Percentiles rank a stretch among this genome's conserved stretches.
phyloP scores from a whole-genome alignment of 2,888 invertebrate species.

The Bruchidius siliquastri region DNA sequence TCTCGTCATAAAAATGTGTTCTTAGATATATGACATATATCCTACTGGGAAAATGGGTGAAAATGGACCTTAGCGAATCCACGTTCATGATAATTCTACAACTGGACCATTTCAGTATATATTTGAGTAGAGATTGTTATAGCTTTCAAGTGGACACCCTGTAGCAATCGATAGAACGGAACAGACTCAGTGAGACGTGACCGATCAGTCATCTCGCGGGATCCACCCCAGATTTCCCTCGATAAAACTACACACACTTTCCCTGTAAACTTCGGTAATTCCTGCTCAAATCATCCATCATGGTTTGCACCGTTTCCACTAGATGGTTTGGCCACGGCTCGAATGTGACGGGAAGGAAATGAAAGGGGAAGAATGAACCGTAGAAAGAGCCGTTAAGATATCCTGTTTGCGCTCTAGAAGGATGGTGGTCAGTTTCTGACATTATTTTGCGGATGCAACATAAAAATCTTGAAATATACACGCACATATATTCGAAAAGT shows the following conservation, averaged over 20 bases:
- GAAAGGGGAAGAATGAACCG: conserved; percentile 1
- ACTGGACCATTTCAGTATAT: too few relatives aligned
- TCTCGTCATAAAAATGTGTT: too few relatives aligned
- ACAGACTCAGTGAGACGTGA: conserved; percentile 46
- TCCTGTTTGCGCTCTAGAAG: neutral
- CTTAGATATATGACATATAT: too few relatives aligned
- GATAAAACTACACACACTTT: conserved; percentile 56
- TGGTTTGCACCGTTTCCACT: conserved; percentile 35
- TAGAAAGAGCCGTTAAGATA: neutral
- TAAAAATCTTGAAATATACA: too few relatives aligned
- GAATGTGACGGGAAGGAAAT: neutral
- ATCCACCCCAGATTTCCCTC: conserved; percentile 54
- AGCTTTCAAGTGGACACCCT: neutral
- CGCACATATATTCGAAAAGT: too few relatives aligned
- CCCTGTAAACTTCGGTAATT: conserved; percentile 50
- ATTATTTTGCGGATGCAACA: too few relatives aligned
- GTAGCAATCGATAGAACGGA: neutral
- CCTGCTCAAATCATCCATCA: conserved; percentile 49
- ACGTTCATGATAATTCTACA: too few relatives aligned
- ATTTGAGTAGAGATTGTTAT: too few relatives aligned
- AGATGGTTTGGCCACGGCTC: neutral
- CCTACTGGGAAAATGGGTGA: too few relatives aligned
- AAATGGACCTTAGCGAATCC: too few relatives aligned
- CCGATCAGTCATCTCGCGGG: conserved; percentile 54
- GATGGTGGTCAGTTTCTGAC: too few relatives aligned